Evolutionary conservation across 35 echinoderm and acorn worm species (phyloP).

Genomic region (Anneissia japonica): DNA sequence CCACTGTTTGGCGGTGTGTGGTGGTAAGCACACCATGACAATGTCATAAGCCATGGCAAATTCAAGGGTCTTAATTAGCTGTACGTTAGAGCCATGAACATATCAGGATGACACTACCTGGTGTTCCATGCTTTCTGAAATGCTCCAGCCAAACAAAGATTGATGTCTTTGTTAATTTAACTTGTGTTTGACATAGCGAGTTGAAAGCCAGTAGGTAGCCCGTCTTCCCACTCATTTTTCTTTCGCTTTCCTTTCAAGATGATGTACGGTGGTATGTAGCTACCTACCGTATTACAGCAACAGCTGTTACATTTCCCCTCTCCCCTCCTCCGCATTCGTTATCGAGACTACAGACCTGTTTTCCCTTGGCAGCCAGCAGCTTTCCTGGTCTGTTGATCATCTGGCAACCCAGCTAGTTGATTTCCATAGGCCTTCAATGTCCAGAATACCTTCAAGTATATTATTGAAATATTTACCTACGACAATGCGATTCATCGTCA

Average conservation of each 20-base stretch:
- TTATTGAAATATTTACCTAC: slow-evolving; percentile 9
- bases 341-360: slow-evolving; percentile 27
- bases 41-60: slow-evolving; percentile 20
- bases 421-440: neutral
- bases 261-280: slow-evolving; percentile 27
- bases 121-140: no score
- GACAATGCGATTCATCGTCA: slow-evolving; percentile 20
- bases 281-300: slow-evolving; percentile 26
- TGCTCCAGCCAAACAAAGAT: no score
- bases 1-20: no score
- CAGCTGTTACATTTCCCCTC: slow-evolving; percentile 42
- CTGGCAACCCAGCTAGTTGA: neutral
- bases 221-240: slow-evolving; percentile 16
- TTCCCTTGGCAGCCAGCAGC: slow-evolving; percentile 12
- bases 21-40: slow-evolving; percentile 31
- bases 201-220: slow-evolving; percentile 30
- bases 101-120: neutral
- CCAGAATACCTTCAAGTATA: slow-evolving; percentile 9
- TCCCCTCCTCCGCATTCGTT: slow-evolving; percentile 15
- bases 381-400: slow-evolving; percentile 21
- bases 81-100: slow-evolving; percentile 26
- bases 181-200: no score
- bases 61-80: neutral
- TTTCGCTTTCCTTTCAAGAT: no score
- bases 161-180: no score